These are phyloP conservation scores for Chymomyza fuscimana DNA, from an alignment of 2,888 invertebrate genomes.

Conservation along the genomic window DNA sequence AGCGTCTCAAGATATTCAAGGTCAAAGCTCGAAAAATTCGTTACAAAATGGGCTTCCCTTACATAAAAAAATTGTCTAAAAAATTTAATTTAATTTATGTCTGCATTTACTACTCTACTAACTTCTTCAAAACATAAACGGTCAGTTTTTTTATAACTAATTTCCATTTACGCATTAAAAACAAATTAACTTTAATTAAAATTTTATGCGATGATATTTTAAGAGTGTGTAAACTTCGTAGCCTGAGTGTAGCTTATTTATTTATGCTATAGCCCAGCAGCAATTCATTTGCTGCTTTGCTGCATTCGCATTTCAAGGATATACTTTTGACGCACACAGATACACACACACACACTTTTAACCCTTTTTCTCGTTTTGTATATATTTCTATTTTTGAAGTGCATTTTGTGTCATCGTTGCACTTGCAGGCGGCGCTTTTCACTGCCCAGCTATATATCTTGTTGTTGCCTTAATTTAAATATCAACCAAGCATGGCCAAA, in stretches of 20 bases:
- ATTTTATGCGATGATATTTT: not conserved
- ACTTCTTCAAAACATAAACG: too few species aligned
- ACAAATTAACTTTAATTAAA: too few species aligned
- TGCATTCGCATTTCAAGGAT: constrained; percentile 54
- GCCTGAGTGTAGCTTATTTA: not conserved
- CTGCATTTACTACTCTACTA: too few species aligned
- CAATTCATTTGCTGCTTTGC: not conserved
- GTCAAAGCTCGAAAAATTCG: too few species aligned
- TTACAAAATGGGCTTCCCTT: too few species aligned
- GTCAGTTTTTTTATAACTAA: too few species aligned
- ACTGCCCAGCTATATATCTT: constrained; percentile 22
- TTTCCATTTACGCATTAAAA: too few species aligned
- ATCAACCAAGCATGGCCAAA: constrained; percentile 72
- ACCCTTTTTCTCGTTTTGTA: constrained; percentile 45
- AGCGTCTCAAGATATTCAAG: too few species aligned
- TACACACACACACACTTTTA: constrained; percentile 36
- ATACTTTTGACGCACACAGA: constrained; percentile 18
- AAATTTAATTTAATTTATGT: too few species aligned
- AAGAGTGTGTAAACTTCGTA: not conserved
- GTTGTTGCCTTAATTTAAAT: constrained; percentile 70
- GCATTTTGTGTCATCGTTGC: constrained; percentile 51
- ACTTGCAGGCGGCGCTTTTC: constrained; percentile 38
- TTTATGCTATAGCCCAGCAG: not conserved
- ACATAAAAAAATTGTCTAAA: too few species aligned
- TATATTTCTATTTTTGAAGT: constrained; percentile 65